Conservation (phyloP, 1,140 invertebrate genomes). For the Rhyacophila brunnea region DNA sequence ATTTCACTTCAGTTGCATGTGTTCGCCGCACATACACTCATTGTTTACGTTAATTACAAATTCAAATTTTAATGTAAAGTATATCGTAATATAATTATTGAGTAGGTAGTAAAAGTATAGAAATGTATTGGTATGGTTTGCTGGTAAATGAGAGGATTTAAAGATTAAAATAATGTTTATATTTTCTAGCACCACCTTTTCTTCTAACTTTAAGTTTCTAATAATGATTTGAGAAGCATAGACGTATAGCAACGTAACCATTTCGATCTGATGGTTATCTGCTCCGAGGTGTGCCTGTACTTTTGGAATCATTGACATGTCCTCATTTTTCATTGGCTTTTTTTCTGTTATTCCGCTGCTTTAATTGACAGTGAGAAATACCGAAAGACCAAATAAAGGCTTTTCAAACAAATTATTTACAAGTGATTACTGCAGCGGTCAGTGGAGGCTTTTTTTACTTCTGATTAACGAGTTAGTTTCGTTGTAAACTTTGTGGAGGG, state of each 20-base stretch:
- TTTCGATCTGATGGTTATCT: conserved; percentile 30
- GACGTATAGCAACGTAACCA: conserved; percentile 5
- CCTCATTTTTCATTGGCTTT: conserved; percentile 32
- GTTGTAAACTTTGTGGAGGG: not conserved
- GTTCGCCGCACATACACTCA: too few relatives aligned
- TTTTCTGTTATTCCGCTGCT: conserved; percentile 9
- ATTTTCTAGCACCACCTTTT: too few relatives aligned
- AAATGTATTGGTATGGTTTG: too few relatives aligned
- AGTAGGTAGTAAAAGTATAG: too few relatives aligned
- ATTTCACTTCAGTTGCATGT: too few relatives aligned
- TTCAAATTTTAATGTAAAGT: too few relatives aligned
- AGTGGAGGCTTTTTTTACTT: conserved; percentile 1
- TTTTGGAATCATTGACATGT: conserved; percentile 15
- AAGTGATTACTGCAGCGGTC: not conserved
- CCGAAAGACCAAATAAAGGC: not conserved
- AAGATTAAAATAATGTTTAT: too few relatives aligned
- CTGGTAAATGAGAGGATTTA: too few relatives aligned
- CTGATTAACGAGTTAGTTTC: conserved; percentile 3
- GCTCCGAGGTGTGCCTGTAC: conserved; percentile 8
- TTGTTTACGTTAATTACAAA: too few relatives aligned
- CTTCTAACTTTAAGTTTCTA: too few relatives aligned
- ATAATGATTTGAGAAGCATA: too few relatives aligned
- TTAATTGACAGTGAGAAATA: conserved; percentile 31
- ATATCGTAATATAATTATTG: too few relatives aligned
- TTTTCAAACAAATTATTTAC: conserved; percentile 1